These are phyloP conservation scores for Onthophagus taurus DNA, from an alignment of 1,140 invertebrate species.

Conservation along the genomic window DNA sequence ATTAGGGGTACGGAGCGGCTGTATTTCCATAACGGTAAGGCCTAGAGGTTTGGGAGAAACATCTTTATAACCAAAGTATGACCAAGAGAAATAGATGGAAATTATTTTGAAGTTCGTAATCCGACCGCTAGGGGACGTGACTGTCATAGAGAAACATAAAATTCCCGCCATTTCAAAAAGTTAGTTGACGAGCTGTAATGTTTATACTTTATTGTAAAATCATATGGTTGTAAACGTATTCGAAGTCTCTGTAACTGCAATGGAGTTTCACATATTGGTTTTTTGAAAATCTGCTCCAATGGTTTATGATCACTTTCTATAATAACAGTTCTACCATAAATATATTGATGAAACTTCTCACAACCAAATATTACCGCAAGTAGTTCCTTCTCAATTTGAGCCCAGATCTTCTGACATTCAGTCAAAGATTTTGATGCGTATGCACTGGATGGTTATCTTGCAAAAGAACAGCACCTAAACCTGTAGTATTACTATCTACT, in stretches of 20 bases:
- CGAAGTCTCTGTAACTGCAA: too few relatives aligned
- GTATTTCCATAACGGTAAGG: too few relatives aligned
- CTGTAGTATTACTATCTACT: conserved; percentile 30
- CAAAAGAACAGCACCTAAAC: conserved; percentile 30
- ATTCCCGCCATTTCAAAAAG: too few relatives aligned
- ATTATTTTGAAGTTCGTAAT: too few relatives aligned
- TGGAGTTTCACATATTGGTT: neutral
- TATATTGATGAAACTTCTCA: conserved; percentile 30
- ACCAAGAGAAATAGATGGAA: too few relatives aligned
- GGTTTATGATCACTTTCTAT: conserved; percentile 30
- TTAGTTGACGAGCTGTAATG: too few relatives aligned
- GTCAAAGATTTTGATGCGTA: conserved; percentile 34
- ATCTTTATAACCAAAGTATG: too few relatives aligned
- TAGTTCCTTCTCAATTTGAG: conserved; percentile 39
- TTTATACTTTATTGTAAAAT: neutral
- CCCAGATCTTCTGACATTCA: conserved; percentile 28
- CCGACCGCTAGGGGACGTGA: too few relatives aligned
- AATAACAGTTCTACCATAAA: conserved; percentile 25
- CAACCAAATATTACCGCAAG: conserved; percentile 26
- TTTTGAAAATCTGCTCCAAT: conserved; percentile 17
- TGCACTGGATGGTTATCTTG: conserved; percentile 30
- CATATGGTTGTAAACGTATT: too few relatives aligned
- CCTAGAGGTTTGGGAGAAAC: too few relatives aligned
- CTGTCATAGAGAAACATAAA: too few relatives aligned
- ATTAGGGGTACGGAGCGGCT: too few relatives aligned